Percentiles rank a stretch among this genome's conserved stretches.
These are phyloP conservation scores for Phoebastria nigripes DNA, from an alignment of 2,797 vertebrate genomes.

Conservation along the genomic window DNA sequence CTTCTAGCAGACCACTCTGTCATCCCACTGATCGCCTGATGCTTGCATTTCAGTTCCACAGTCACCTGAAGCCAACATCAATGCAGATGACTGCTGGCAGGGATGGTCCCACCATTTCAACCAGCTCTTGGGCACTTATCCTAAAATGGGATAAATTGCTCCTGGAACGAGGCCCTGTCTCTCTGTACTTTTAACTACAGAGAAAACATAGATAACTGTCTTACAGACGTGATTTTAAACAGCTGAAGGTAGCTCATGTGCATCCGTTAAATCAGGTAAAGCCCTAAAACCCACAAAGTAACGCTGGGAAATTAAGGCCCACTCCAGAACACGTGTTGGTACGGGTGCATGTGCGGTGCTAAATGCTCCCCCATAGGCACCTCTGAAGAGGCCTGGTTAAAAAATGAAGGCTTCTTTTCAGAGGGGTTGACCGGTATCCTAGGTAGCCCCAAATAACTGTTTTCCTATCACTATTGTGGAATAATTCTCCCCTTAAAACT, in stretches of 20 bases:
- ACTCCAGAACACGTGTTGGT: background rate
- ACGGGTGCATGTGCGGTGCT: fast-evolving
- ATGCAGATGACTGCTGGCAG: background rate
- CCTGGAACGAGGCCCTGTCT: fast-evolving
- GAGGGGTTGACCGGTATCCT: background rate
- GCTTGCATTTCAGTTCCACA: fast-evolving
- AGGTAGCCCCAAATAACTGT: background rate
- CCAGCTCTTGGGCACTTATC: background rate
- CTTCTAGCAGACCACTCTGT: background rate
- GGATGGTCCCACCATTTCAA: background rate
- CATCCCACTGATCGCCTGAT: background rate
- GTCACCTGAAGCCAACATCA: background rate
- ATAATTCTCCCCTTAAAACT: background rate
- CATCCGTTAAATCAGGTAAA: background rate
- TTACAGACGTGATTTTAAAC: background rate
- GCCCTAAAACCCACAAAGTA: background rate
- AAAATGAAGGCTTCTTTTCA: background rate
- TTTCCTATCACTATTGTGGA: background rate
- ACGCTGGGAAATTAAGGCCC: background rate
- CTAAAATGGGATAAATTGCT: background rate
- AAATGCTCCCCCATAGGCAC: background rate
- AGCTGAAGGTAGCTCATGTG: background rate
- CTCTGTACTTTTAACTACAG: background rate
- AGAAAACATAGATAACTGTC: background rate
- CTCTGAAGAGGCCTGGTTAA: background rate